phyloP scores from a whole-genome alignment of 2,888 invertebrate species.

The Eulithis testata region DNA sequence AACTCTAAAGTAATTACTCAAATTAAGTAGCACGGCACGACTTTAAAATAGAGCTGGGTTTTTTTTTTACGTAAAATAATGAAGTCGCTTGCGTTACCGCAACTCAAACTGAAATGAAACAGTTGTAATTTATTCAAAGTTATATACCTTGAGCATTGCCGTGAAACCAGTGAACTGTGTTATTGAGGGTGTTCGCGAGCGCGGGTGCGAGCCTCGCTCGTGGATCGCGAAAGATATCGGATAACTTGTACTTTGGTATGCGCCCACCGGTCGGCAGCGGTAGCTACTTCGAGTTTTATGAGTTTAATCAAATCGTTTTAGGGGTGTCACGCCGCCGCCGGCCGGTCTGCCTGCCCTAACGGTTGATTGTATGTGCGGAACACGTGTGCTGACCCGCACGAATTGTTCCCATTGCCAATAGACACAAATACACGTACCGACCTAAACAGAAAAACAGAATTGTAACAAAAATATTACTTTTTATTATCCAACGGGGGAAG shows the following conservation, averaged over 20 bases:
- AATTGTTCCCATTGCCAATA: constrained; percentile 52
- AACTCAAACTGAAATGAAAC: constrained; percentile 44
- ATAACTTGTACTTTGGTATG: constrained; percentile 37
- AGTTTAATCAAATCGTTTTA: constrained; percentile 81
- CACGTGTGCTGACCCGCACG: constrained; percentile 69
- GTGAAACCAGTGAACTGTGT: constrained; percentile 77
- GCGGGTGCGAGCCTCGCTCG: constrained; percentile 57
- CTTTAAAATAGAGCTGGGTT: too few species aligned
- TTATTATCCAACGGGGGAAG: constrained; percentile 55
- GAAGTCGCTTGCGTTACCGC: constrained; percentile 15
- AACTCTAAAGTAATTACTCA: too few species aligned
- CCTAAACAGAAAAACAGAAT: constrained; percentile 50
- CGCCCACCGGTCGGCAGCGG: constrained; percentile 42
- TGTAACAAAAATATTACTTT: constrained; percentile 60
- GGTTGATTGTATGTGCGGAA: constrained; percentile 71
- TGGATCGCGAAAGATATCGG: constrained; percentile 59
- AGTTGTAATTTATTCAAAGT: constrained; percentile 69
- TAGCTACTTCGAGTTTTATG: constrained; percentile 72
- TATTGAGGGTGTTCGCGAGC: constrained; percentile 74
- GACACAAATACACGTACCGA: constrained; percentile 49
- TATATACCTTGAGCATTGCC: constrained; percentile 64
- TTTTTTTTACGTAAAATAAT: too few species aligned
- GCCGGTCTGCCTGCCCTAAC: constrained; percentile 54
- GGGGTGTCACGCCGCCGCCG: constrained; percentile 66
- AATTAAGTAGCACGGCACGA: too few species aligned